Evolutionary conservation across 2,888 invertebrate genomes (phyloP), one percentile per base, ranked within the genome.

Genomic region (Rhogogaster chlorosoma): DNA sequence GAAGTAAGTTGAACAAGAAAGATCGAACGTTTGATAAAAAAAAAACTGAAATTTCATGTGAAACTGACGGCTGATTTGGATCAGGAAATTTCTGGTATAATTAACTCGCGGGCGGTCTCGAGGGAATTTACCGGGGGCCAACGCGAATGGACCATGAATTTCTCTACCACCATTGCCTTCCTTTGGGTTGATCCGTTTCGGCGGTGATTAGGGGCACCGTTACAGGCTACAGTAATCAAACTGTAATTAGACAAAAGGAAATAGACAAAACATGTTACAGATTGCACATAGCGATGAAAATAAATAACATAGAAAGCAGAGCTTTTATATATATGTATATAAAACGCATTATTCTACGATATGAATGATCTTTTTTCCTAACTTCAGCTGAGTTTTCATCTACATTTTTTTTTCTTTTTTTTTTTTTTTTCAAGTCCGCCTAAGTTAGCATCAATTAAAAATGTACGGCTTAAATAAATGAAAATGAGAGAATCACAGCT

Each of bases 81-180:
- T 49, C 36, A 9, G 15, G 80, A 7, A 26, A 80, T 80, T 80
- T 80, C 61, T 61, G 36, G 57, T 80, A 80, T 61, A 80, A 80
- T 57, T 38, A 80, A 80, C 80, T 80, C 80, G 6, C n/a, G n/a
- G 26, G 9, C 7, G 12, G 38, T 80, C 80, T 38, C 80, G 15
- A 57, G 61, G 61, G 80, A 36, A 61, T 61, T 1, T 57, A 29
- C 26, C 6, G 6, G 2, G 32, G n/a, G 22, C 38, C n/a, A 80
- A 57, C 57, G 49, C 57, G 57, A 80, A 80, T 80, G 80, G 80
- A 80, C 80, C 61, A 80, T 80, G 80, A 61, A 57, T 80, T 80
- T 61, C 80, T 36, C 22, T 61, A 61, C 71, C 29, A 53, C 57
- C 12, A 29, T 57, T 22, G 57, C 57, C 26, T 61, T 61, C 26